Conservation (phyloP, 2,113 vertebrate genomes). For the Dryoscopus gambensis region DNA sequence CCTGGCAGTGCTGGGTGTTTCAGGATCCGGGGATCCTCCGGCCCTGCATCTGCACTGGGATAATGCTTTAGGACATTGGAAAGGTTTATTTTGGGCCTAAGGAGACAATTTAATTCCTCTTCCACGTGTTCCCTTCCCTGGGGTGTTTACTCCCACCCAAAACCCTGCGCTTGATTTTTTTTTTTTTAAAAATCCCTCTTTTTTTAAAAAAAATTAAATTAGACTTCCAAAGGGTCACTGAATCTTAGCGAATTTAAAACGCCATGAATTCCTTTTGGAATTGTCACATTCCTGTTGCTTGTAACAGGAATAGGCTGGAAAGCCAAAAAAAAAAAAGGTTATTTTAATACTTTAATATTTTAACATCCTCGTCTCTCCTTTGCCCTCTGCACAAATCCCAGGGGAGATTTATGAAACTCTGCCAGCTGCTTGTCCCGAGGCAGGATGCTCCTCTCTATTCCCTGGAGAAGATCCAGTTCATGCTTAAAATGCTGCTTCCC, state of each 20-base stretch:
- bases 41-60: background rate
- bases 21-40: background rate
- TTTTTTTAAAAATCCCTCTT: background rate
- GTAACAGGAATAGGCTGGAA: background rate
- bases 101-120: background rate
- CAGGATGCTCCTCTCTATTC: background rate
- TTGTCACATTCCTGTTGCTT: background rate
- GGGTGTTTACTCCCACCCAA: background rate
- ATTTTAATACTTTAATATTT: background rate
- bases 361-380: background rate
- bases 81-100: background rate
- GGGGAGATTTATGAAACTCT: background rate
- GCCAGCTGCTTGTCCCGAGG: background rate
- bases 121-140: background rate
- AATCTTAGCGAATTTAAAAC: background rate
- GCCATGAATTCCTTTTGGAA: background rate
- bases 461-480: background rate
- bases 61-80: background rate
- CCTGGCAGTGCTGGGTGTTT: background rate
- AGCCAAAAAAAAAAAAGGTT: background rate
- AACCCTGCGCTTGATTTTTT: background rate
- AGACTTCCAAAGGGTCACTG: background rate
- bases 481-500: background rate
- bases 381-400: background rate
- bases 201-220: background rate